phyloP scores from a whole-genome alignment of 2,113 vertebrate species.

The Psophia crepitans region DNA sequence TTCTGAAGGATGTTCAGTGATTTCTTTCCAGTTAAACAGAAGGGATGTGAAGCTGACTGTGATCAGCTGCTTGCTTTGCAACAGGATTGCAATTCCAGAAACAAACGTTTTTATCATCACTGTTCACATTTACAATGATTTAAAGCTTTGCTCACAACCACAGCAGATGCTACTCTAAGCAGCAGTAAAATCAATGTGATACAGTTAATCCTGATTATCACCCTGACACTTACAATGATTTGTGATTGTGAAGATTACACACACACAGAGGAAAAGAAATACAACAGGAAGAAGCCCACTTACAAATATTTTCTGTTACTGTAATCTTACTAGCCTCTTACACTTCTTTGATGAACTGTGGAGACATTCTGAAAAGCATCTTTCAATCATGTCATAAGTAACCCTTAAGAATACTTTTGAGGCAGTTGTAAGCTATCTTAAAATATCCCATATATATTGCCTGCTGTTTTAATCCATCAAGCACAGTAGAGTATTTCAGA shows the following conservation, averaged over 20 bases:
- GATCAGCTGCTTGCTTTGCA: not conserved
- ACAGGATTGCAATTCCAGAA: not conserved
- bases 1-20: not conserved
- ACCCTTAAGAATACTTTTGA: not conserved
- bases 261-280: not conserved
- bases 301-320: not conserved
- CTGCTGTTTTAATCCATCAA: not conserved
- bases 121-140: not conserved
- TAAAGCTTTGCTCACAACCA: not conserved
- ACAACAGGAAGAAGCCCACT: not conserved
- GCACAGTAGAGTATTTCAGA: not conserved
- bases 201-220: conserved; percentile 29
- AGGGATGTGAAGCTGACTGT: not conserved
- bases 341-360: not conserved
- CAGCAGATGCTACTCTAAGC: not conserved
- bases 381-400: not conserved
- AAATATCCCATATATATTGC: not conserved
- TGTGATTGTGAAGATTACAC: not conserved
- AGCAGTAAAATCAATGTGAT: conserved; percentile 26
- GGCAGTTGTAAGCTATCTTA: not conserved
- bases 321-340: not conserved
- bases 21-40: not conserved
- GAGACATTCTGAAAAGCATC: not conserved
- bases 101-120: not conserved
- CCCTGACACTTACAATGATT: not conserved